Evolutionary conservation across 1,140 invertebrate species (phyloP).

Genomic region (Paraescarpia echinospica): DNA sequence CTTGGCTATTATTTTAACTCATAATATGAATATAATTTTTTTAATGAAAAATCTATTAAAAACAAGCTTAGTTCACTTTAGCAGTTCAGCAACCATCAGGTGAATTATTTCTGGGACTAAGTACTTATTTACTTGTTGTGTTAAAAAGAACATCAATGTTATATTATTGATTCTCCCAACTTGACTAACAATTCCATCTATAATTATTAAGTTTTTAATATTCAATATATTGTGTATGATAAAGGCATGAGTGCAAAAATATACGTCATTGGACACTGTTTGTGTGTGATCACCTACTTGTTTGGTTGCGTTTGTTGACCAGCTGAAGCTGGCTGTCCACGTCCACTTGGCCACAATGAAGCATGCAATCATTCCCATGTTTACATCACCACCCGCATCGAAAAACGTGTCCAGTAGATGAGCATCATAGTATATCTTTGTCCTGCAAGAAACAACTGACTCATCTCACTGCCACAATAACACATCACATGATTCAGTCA

Average conservation of each 20-base stretch:
- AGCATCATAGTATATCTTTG: constrained; percentile 23
- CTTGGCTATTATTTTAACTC: too few relatives aligned
- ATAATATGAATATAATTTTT: too few relatives aligned
- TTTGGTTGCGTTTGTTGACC: not conserved
- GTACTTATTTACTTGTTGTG: too few relatives aligned
- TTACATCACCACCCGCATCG: constrained; percentile 29
- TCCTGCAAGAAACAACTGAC: constrained; percentile 13
- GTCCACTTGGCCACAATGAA: constrained; percentile 20
- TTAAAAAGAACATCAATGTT: too few relatives aligned
- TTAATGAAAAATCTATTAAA: not conserved
- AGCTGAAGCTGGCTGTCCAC: constrained; percentile 19
- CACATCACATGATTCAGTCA: not conserved
- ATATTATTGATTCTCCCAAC: too few relatives aligned
- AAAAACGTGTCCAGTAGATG: constrained; percentile 29
- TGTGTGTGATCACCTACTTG: not conserved
- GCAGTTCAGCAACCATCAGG: too few relatives aligned
- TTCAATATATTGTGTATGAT: too few relatives aligned
- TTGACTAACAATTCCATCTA: too few relatives aligned
- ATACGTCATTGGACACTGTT: too few relatives aligned
- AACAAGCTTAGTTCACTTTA: not conserved
- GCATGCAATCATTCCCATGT: constrained; percentile 20
- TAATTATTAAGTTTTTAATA: too few relatives aligned
- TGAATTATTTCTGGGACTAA: too few relatives aligned
- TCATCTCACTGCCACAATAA: not conserved
- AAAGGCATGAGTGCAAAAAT: too few relatives aligned